phyloP scores from a whole-genome alignment of 1,140 invertebrate species.

The Drosophila navojoa region DNA sequence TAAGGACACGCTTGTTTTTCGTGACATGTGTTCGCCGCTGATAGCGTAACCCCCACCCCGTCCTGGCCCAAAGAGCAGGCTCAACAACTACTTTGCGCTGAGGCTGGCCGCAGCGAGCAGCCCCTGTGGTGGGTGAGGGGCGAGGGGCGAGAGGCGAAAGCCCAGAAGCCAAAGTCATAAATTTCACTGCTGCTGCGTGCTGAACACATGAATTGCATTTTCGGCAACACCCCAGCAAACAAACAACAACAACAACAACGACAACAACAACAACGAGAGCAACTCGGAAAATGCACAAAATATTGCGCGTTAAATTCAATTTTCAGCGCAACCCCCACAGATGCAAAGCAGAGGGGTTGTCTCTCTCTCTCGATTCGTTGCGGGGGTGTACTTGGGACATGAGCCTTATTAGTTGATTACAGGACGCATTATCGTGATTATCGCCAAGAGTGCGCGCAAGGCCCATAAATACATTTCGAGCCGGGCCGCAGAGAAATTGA shows the following conservation, averaged over 20 bases:
- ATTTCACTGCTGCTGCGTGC: slow-evolving; percentile 65
- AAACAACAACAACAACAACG: neutral
- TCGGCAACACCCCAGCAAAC: slow-evolving; percentile 57
- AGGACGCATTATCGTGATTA: slow-evolving; percentile 84
- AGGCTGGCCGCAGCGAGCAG: slow-evolving; percentile 60
- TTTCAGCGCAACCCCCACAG: slow-evolving; percentile 62
- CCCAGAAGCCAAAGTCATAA: slow-evolving; percentile 61
- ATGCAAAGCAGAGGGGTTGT: slow-evolving; percentile 1
- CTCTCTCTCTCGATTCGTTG: slow-evolving; percentile 12
- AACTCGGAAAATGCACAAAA: slow-evolving; percentile 79
- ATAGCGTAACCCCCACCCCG: slow-evolving; percentile 68
- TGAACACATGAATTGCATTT: slow-evolving; percentile 81
- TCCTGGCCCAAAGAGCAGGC: neutral
- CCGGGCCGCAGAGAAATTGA: slow-evolving; percentile 30
- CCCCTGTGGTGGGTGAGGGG: no score
- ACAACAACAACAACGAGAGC: slow-evolving; percentile 16
- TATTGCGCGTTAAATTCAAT: slow-evolving; percentile 84
- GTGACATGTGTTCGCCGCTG: slow-evolving; percentile 75
- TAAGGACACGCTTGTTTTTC: slow-evolving; percentile 52
- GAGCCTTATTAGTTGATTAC: slow-evolving; percentile 84
- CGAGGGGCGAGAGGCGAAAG: slow-evolving; percentile 8
- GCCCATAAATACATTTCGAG: slow-evolving; percentile 65
- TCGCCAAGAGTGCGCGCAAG: slow-evolving; percentile 59
- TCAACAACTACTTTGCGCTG: slow-evolving; percentile 32
- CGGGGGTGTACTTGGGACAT: slow-evolving; percentile 65